Conservation (phyloP, 2,888 invertebrate species). For the Apomyelois bistriatella region DNA sequence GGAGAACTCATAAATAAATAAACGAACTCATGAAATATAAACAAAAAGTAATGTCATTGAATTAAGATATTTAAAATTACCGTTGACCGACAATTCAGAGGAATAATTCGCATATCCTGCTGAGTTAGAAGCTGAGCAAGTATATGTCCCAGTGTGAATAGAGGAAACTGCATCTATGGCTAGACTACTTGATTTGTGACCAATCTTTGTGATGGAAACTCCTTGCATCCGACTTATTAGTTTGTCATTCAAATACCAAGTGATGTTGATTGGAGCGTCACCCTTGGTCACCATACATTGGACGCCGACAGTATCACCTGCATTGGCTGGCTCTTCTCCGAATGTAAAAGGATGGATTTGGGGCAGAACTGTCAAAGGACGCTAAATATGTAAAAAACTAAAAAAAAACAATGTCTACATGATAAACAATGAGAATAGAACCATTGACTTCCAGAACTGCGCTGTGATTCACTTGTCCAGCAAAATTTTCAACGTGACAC, state of each 20-base stretch:
- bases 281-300: slow-evolving; percentile 89
- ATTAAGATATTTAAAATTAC: slow-evolving; percentile 60
- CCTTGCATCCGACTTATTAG: slow-evolving; percentile 76
- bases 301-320: slow-evolving; percentile 87
- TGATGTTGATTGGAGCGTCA: slow-evolving; percentile 87
- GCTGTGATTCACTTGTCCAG: slow-evolving; percentile 84
- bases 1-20: not conserved
- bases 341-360: slow-evolving; percentile 89
- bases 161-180: slow-evolving; percentile 87
- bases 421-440: slow-evolving; percentile 46
- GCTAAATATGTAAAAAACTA: slow-evolving; percentile 25
- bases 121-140: slow-evolving; percentile 84
- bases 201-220: slow-evolving; percentile 79
- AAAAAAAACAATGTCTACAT: slow-evolving; percentile 28
- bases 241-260: slow-evolving; percentile 86
- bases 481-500: slow-evolving; percentile 85
- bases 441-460: slow-evolving; percentile 87
- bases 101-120: slow-evolving; percentile 84
- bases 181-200: slow-evolving; percentile 83
- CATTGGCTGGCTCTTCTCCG: slow-evolving; percentile 87
- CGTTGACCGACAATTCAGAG: slow-evolving; percentile 84
- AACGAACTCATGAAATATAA: not conserved
- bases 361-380: slow-evolving; percentile 81
- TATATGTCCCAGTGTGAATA: slow-evolving; percentile 87
- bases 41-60: slow-evolving; percentile 6